Conservation (phyloP, 2,888 invertebrate genomes). For the Lasioglossum calceatum region DNA sequence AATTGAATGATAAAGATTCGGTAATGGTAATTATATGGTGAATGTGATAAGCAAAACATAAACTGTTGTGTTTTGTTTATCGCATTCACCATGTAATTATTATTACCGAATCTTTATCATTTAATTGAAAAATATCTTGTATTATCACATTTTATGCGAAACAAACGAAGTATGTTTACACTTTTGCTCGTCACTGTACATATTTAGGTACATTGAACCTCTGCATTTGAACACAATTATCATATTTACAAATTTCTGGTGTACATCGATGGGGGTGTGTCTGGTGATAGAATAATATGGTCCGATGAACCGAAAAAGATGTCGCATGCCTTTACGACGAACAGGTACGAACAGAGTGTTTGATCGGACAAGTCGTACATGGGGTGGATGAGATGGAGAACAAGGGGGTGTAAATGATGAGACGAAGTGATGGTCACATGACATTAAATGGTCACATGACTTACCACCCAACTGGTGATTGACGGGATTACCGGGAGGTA, state of each 20-base stretch:
- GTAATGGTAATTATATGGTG: no score
- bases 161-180: no score
- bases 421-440: conserved; percentile 83
- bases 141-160: no score
- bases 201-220: conserved; percentile 20
- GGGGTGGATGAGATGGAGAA: conserved; percentile 15
- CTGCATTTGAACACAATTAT: conserved; percentile 18
- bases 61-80: no score
- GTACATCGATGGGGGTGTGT: conserved; percentile 44
- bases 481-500: conserved; percentile 83
- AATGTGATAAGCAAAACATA: no score
- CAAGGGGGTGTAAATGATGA: conserved; percentile 72
- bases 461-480: conserved; percentile 85
- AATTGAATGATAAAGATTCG: no score
- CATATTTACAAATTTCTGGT: conserved; percentile 49
- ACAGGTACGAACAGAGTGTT: conserved; percentile 18
- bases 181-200: no score
- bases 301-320: conserved; percentile 42
- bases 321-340: conserved; percentile 61
- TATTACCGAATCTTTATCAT: no score
- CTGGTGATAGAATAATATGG: conserved; percentile 60
- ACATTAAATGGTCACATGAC: conserved; percentile 84
- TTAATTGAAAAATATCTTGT: no score
- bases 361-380: conserved; percentile 45
- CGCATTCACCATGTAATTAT: no score